Conservation (phyloP, 2,113 vertebrate species). For the Prunella fulvescens region DNA sequence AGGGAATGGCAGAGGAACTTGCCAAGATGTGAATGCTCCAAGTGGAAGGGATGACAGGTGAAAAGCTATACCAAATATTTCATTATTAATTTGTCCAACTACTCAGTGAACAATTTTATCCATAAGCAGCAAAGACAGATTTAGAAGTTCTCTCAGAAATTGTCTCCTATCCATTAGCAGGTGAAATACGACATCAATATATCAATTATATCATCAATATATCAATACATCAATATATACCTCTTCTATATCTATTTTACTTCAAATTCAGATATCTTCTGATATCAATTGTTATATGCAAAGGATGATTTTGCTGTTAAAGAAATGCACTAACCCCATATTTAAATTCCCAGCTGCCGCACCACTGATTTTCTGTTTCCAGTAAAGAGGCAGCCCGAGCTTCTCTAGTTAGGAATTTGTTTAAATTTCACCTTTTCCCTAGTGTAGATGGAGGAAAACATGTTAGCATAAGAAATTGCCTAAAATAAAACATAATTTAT, state of each 20-base stretch:
- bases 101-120: background rate
- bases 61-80: background rate
- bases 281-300: background rate
- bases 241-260: background rate
- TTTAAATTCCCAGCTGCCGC: background rate
- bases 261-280: background rate
- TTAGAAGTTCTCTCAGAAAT: background rate
- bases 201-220: too few relatives aligned
- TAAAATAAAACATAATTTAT: background rate
- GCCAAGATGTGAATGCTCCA: background rate
- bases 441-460: background rate
- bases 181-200: background rate
- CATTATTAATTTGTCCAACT: background rate
- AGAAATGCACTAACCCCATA: background rate
- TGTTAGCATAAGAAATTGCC: background rate
- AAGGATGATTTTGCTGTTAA: background rate
- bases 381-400: background rate
- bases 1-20: background rate
- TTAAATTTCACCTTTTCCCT: background rate
- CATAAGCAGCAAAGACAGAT: background rate
- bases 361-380: background rate
- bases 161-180: background rate
- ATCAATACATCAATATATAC: too few relatives aligned
- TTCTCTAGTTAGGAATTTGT: background rate
- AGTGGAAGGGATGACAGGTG: background rate